Evolutionary conservation across 2,888 invertebrate species (phyloP), one percentile per base, ranked within the genome.

Genomic region (Drosophila parthenogenetica): DNA sequence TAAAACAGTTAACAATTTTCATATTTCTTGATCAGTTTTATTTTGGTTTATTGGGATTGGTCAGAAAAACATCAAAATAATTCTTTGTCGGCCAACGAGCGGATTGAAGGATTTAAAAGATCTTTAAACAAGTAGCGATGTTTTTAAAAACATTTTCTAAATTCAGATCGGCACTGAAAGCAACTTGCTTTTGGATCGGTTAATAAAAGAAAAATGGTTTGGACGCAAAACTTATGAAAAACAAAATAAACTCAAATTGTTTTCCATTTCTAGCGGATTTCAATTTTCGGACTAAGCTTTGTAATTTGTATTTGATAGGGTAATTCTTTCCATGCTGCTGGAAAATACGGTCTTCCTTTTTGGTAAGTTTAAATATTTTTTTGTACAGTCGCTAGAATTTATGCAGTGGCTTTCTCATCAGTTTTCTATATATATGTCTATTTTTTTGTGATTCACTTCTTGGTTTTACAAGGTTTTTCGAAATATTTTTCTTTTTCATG

Each of bases 131-230:
- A 43, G 35, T 10, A 29, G 29, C 19, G 48, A 55, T 64, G 59
- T 19, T 57, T 35, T 50, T 35, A 77, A 19, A 42, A 17, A 73
- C 80, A 64, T 73, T 63, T 25, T 14, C 43, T 50, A 46, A 50
- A 50, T 67, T 61, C 39, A 42, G 65, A 62, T 39, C 77, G 48
- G 35, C 39, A 55, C 77, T 77, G 77, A 22, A 77, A 77, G 61
- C 59, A 75, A 79, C 42, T 51, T 50, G 14, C 1, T 14, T 2
- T 25, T 10, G 14, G 3, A 7, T 46, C 10, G 8, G 5, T 25
- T 25, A 5, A 10, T 13, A n/a, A 40, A 40, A 25, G 1, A 61
- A 22, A 49, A 55, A 51, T 40, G 16, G 14, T 29, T n/a, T 39
- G 39, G 19, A n/a, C 29, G 48, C 10, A 11, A n/a, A n/a, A 58